Conservation (phyloP, 1,140 invertebrate genomes). For the Conus ventricosus region DNA sequence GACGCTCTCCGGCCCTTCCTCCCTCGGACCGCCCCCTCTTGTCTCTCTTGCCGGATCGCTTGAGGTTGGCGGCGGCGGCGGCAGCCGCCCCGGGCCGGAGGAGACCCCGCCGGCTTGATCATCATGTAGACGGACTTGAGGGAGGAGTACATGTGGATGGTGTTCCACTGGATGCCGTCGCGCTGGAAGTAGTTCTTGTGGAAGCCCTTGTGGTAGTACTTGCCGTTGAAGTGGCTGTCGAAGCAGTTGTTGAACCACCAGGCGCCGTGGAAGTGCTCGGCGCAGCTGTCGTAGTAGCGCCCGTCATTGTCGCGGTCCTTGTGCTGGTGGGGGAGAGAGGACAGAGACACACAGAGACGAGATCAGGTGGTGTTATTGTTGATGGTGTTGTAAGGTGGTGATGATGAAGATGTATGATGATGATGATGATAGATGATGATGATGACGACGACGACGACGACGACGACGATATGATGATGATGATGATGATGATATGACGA, state of each 20-base stretch:
- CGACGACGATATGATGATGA: too few relatives aligned
- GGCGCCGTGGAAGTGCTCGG: conserved; percentile 76
- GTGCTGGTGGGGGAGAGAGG: conserved; percentile 70
- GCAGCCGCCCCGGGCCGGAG: conserved; percentile 38
- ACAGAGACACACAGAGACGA: background rate
- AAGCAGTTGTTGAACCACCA: conserved; percentile 87
- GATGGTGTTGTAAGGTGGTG: too few relatives aligned
- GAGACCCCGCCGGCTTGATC: conserved; percentile 61
- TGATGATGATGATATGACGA: too few relatives aligned
- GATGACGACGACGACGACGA: too few relatives aligned
- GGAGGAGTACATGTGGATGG: conserved; percentile 70
- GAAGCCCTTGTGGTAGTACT: conserved; percentile 79
- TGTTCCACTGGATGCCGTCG: conserved; percentile 74
- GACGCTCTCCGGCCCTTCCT: background rate
- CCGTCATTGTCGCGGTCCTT: conserved; percentile 84
- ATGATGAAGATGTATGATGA: too few relatives aligned
- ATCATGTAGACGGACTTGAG: conserved; percentile 71
- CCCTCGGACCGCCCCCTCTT: background rate
- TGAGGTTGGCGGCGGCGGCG: conserved; percentile 44
- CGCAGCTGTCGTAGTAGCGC: conserved; percentile 83
- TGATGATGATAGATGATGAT: too few relatives aligned
- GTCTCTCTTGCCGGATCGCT: background rate
- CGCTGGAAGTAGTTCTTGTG: conserved; percentile 71
- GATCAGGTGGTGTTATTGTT: too few relatives aligned
- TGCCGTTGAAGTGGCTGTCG: conserved; percentile 94